Percentiles rank a stretch among this genome's conserved stretches.
Evolutionary conservation across 2,797 vertebrate genomes (phyloP).

Genomic region (Tarsius wallacei): DNA sequence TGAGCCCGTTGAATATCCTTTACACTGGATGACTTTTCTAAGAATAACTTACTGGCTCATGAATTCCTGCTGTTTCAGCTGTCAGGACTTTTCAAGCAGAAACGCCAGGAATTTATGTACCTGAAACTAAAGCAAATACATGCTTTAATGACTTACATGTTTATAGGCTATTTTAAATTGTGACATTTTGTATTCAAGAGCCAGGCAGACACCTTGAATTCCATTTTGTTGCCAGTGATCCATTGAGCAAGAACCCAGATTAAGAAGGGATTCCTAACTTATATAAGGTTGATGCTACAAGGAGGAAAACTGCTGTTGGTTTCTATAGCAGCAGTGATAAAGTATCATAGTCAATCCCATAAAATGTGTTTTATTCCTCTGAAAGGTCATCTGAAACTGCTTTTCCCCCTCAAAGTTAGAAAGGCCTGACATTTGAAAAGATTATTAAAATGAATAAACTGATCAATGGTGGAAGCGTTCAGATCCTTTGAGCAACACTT

Average conservation of each 20-base stretch:
- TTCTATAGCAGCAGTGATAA: slow-evolving; percentile 76
- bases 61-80: slow-evolving; percentile 77
- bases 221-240: slow-evolving; percentile 49
- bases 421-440: slow-evolving; percentile 58
- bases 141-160: slow-evolving; percentile 68
- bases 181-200: slow-evolving; percentile 50
- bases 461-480: slow-evolving; percentile 25
- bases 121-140: slow-evolving; percentile 72
- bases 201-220: slow-evolving; percentile 16
- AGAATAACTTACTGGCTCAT: slow-evolving; percentile 70
- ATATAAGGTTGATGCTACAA: slow-evolving; percentile 41
- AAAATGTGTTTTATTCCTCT: slow-evolving; percentile 78
- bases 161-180: slow-evolving; percentile 68
- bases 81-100: slow-evolving; percentile 75
- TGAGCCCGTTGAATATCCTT: slow-evolving; percentile 39
- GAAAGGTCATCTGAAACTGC: slow-evolving; percentile 70
- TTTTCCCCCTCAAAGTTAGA: slow-evolving; percentile 22
- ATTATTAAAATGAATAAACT: slow-evolving; percentile 55
- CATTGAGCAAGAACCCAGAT: slow-evolving; percentile 64
- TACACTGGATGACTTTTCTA: slow-evolving; percentile 33
- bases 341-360: slow-evolving; percentile 49
- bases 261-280: slow-evolving; percentile 72
- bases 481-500: slow-evolving; percentile 24
- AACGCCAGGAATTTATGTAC: slow-evolving; percentile 75
- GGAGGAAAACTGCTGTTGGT: slow-evolving; percentile 38